phyloP scores from a whole-genome alignment of 2,113 vertebrate genomes.

The Vicugna pacos region DNA sequence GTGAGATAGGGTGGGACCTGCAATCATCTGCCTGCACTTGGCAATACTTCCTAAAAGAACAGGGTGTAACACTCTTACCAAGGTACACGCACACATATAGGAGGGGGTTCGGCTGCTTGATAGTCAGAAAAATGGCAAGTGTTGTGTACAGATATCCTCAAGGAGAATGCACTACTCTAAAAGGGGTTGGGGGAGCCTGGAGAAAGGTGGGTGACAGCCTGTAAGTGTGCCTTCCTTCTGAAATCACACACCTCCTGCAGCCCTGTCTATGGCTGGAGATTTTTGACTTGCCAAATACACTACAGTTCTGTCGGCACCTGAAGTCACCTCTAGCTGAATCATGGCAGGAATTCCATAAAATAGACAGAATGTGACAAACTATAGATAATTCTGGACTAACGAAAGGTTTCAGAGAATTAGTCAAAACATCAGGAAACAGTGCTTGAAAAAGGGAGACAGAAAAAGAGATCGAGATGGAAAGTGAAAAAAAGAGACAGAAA shows the following conservation, averaged over 20 bases:
- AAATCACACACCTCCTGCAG: background rate
- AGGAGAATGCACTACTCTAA: background rate
- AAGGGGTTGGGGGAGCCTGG: accelerated
- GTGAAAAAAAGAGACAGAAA: background rate
- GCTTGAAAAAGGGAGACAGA: background rate
- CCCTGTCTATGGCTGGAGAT: background rate
- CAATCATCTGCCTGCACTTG: accelerated
- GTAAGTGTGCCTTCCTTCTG: background rate
- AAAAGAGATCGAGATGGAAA: background rate
- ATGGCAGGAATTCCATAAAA: background rate
- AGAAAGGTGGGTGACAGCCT: background rate
- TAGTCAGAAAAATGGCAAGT: background rate
- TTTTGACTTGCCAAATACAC: background rate
- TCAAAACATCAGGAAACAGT: background rate
- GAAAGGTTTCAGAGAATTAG: background rate
- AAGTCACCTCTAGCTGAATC: background rate
- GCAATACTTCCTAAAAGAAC: background rate
- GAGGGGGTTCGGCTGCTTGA: background rate
- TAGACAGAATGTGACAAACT: background rate
- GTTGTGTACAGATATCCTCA: background rate
- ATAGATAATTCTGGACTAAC: background rate
- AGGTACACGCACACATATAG: background rate
- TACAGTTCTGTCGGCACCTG: background rate
- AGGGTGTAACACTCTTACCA: background rate
- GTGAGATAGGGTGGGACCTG: background rate